Evolutionary conservation across 2,113 vertebrate genomes (phyloP).

Genomic region (Corvus hawaiiensis): DNA sequence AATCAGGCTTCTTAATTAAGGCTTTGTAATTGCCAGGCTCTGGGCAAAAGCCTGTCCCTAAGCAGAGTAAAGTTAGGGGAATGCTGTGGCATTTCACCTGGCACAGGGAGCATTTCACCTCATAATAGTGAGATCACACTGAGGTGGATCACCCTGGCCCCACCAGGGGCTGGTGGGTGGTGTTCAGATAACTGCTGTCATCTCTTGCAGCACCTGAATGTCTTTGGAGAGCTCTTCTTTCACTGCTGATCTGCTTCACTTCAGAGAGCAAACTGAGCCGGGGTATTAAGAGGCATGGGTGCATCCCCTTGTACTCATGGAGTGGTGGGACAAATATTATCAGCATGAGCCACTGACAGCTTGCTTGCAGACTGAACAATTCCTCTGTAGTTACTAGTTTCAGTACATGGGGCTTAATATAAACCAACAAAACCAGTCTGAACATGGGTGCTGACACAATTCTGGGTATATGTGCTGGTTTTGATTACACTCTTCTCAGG

Average conservation of each 20-base stretch:
- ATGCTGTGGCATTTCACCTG: neutral
- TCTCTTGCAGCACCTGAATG: neutral
- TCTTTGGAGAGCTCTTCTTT: neutral
- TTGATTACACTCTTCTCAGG: neutral
- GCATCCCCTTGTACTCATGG: neutral
- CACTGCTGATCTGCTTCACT: neutral
- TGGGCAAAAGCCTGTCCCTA: neutral
- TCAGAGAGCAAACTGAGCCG: neutral
- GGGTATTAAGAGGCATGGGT: neutral
- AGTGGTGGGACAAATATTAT: neutral
- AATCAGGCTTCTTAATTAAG: neutral
- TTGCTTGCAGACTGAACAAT: neutral
- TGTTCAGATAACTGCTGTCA: neutral
- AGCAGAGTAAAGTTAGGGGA: neutral
- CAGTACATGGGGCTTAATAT: neutral
- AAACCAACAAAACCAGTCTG: neutral
- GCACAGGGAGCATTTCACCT: neutral
- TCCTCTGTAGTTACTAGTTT: neutral
- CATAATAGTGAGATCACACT: accelerated
- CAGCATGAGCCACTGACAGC: neutral
- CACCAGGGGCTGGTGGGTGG: neutral
- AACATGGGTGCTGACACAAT: neutral
- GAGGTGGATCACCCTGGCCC: neutral
- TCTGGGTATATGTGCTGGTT: neutral
- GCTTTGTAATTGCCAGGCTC: neutral